Evolutionary conservation across 2,113 vertebrate species (phyloP).

Genomic region (Catagonus wagneri): DNA sequence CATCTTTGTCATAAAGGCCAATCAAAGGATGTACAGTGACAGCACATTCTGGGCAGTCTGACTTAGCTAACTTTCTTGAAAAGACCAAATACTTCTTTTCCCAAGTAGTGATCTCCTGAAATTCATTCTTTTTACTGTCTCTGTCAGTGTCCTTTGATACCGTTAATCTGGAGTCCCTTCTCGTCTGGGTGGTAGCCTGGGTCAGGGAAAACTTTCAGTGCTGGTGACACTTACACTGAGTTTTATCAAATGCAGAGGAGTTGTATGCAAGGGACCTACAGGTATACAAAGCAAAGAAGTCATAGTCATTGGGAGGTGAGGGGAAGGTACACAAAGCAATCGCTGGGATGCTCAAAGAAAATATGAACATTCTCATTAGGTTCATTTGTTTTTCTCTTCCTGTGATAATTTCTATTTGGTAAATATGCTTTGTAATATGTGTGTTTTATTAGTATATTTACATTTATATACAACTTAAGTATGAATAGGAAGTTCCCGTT

Average conservation of each 20-base stretch:
- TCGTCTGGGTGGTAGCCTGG: neutral
- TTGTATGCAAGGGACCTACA: neutral
- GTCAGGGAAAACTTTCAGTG: neutral
- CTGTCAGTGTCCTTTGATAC: neutral
- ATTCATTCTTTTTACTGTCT: neutral
- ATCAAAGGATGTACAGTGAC: neutral
- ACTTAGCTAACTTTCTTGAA: neutral
- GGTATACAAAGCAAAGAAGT: neutral
- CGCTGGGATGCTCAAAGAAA: neutral
- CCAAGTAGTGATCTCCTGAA: neutral
- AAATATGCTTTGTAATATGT: slow-evolving; percentile 4
- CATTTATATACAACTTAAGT: neutral
- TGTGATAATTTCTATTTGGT: slow-evolving; percentile 44
- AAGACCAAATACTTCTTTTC: neutral
- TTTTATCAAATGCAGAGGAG: neutral
- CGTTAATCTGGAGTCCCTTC: neutral
- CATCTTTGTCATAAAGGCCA: neutral
- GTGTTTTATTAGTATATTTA: neutral
- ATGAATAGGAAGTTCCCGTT: neutral
- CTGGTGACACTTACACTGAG: neutral
- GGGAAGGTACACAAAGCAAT: neutral
- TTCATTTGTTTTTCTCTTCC: slow-evolving; percentile 36
- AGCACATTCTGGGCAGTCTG: neutral
- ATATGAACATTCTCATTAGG: neutral
- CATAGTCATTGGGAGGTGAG: neutral